Percentiles rank a stretch among this genome's conserved stretches.
Conservation (phyloP, 2,113 vertebrate species). For the Erinaceus europaeus region DNA sequence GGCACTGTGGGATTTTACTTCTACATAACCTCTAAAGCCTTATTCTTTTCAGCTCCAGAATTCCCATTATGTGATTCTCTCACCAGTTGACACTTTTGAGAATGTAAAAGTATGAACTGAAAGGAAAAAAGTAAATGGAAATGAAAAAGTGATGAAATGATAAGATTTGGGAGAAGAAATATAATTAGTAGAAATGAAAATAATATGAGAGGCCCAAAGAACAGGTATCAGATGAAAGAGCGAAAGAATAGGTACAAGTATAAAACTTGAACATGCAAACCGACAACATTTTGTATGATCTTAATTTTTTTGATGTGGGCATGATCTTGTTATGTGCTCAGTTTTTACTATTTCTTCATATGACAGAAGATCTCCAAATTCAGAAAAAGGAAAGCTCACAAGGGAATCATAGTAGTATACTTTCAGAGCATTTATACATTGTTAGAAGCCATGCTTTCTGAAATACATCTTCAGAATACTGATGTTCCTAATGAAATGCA, state of each 20-base stretch:
- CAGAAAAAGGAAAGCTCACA: not conserved
- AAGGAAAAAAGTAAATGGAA: not conserved
- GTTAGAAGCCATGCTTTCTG: not conserved
- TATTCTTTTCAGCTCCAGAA: not conserved
- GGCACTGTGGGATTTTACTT: not conserved
- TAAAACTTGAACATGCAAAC: not conserved
- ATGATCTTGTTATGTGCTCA: not conserved
- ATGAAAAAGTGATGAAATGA: not conserved
- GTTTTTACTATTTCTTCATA: conserved; percentile 7
- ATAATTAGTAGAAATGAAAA: not conserved
- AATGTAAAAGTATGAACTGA: not conserved
- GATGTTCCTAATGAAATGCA: not conserved
- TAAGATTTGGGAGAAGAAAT: not conserved
- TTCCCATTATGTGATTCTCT: not conserved
- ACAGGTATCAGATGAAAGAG: not conserved
- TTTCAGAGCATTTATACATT: not conserved
- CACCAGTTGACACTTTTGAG: not conserved
- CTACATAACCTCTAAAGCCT: not conserved
- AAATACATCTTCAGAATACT: conserved; percentile 17
- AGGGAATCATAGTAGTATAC: not conserved
- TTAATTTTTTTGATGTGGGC: not conserved
- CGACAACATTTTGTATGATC: not conserved
- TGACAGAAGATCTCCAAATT: not conserved
- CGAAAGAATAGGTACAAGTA: not conserved
- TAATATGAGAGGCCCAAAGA: not conserved